Evolutionary conservation across 2,113 vertebrate genomes (phyloP).

Genomic region (Tricholaema leucomelas): DNA sequence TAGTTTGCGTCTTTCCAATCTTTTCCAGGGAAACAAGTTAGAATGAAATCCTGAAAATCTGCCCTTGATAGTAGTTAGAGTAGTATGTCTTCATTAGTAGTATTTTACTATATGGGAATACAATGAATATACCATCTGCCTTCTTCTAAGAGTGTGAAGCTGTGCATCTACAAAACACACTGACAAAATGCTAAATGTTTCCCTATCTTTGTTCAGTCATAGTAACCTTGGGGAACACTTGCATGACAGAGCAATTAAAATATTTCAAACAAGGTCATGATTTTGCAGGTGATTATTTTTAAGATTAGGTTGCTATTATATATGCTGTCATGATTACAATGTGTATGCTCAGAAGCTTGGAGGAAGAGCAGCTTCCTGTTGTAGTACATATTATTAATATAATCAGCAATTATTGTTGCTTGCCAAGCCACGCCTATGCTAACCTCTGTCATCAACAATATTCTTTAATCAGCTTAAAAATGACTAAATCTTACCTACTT

Average conservation of each 20-base stretch:
- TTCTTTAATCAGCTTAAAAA: conserved; percentile 42
- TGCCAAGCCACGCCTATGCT: not conserved
- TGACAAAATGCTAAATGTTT: not conserved
- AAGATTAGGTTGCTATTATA: conserved; percentile 41
- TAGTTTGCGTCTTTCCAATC: not conserved
- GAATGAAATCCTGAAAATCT: not conserved
- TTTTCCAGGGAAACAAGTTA: not conserved
- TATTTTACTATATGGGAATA: not conserved
- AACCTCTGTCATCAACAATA: conserved; percentile 25
- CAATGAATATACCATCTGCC: not conserved
- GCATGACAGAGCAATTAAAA: not conserved
- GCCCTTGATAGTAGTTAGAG: not conserved
- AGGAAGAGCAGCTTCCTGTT: conserved; percentile 59
- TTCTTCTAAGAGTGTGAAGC: not conserved
- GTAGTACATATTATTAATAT: conserved; percentile 1
- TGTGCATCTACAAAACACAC: not conserved
- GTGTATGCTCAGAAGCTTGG: not conserved
- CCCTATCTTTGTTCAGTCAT: not conserved
- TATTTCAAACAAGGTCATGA: not conserved
- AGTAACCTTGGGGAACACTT: not conserved
- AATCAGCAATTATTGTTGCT: conserved; percentile 35
- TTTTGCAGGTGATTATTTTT: conserved; percentile 46
- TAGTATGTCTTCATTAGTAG: not conserved
- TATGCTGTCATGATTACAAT: conserved; percentile 39
- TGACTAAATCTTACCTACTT: not conserved